These are phyloP conservation scores for Acanthosepion pharaonis DNA, from an alignment of 2,888 invertebrate species.

Conservation along the genomic window DNA sequence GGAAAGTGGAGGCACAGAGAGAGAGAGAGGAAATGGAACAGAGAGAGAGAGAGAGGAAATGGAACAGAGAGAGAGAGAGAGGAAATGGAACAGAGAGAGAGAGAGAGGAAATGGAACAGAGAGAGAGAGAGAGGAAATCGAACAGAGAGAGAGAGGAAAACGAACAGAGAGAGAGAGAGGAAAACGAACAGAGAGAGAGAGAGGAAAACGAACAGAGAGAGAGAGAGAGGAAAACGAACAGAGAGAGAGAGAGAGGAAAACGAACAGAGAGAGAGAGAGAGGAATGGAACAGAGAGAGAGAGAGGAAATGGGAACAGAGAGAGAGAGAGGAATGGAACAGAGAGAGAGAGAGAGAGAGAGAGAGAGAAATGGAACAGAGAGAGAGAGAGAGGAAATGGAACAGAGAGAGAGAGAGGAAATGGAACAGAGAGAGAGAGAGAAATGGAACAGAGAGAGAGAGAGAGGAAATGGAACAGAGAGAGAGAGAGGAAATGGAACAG, in stretches of 20 bases:
- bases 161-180: not conserved
- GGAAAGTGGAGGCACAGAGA: not conserved
- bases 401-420: not conserved
- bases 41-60: not conserved
- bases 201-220: too few relatives aligned
- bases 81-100: not conserved
- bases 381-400: not conserved
- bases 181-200: not conserved
- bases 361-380: not conserved
- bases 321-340: too few relatives aligned
- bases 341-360: too few relatives aligned
- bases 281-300: too few relatives aligned
- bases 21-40: too few relatives aligned
- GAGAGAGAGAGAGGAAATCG: not conserved
- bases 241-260: not conserved
- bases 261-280: not conserved
- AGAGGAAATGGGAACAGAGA: not conserved
- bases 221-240: not conserved
- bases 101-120: too few relatives aligned
- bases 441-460: too few relatives aligned
- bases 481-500: too few relatives aligned
- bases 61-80: not conserved
- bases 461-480: not conserved
- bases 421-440: not conserved
- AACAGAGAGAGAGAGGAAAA: not conserved